Evolutionary conservation across 2,797 vertebrate genomes (phyloP).

Genomic region (Pangasius larnaudii): DNA sequence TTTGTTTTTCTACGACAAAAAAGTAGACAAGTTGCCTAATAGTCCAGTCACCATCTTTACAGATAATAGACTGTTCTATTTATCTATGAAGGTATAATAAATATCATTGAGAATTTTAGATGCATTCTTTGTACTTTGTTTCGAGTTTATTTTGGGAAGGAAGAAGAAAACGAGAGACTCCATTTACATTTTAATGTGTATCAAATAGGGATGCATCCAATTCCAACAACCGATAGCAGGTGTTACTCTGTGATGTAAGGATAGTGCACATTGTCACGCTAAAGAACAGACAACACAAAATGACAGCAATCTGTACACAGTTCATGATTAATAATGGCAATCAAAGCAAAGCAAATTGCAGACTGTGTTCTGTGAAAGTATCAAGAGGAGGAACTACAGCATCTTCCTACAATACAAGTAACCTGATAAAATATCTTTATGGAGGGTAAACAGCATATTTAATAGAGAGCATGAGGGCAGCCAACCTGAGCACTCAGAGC

Average conservation of each 20-base stretch:
- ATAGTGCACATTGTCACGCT: neutral
- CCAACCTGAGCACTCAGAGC: neutral
- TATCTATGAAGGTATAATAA: slow-evolving; percentile 79
- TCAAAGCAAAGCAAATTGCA: neutral
- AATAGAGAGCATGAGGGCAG: neutral
- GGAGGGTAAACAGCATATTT: neutral
- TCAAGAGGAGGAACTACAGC: neutral
- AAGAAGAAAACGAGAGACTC: neutral
- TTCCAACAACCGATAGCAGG: neutral
- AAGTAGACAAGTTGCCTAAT: slow-evolving; percentile 72
- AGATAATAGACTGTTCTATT: slow-evolving; percentile 77
- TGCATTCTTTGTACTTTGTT: slow-evolving; percentile 38
- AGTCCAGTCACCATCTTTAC: slow-evolving; percentile 70
- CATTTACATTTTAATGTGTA: neutral
- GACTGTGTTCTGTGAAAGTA: neutral
- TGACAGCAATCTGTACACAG: slow-evolving; percentile 9
- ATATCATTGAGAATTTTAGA: slow-evolving; percentile 77
- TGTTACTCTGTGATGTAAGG: neutral
- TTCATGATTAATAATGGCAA: neutral
- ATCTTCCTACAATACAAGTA: neutral
- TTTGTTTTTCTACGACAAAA: slow-evolving; percentile 70
- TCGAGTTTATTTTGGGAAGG: slow-evolving; percentile 48
- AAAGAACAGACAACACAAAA: neutral
- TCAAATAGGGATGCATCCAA: neutral
- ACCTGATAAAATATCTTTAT: neutral